Evolutionary conservation across 2,888 invertebrate species (phyloP).

Genomic region (Hyposoter dolosus): DNA sequence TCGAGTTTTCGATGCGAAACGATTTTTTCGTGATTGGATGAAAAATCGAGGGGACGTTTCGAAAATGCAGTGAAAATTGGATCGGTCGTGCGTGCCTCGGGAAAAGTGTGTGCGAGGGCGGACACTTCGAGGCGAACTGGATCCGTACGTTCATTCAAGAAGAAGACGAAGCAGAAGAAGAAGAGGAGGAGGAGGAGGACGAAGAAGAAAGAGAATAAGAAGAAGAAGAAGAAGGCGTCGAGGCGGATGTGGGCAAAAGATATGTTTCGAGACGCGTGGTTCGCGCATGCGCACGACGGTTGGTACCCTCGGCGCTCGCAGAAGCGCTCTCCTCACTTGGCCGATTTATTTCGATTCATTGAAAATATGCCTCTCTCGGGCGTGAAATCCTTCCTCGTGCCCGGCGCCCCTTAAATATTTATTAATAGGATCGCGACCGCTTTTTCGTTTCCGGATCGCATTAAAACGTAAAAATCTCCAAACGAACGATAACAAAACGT

Average conservation of each 20-base stretch:
- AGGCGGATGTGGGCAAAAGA: constrained; percentile 75
- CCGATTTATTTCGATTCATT: constrained; percentile 80
- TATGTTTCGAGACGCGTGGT: constrained; percentile 46
- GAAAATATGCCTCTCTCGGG: constrained; percentile 70
- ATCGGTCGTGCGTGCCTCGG: not conserved
- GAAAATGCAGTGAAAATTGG: not conserved
- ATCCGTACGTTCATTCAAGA: constrained; percentile 78
- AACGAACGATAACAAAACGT: not conserved
- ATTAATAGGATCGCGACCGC: constrained; percentile 75
- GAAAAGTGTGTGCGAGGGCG: constrained; percentile 75
- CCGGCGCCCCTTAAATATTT: constrained; percentile 38
- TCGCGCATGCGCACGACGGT: constrained; percentile 73
- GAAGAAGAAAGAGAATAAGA: not conserved
- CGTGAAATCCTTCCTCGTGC: constrained; percentile 21
- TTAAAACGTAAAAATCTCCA: constrained; percentile 29
- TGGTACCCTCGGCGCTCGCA: constrained; percentile 27
- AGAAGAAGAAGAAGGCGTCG: constrained; percentile 74
- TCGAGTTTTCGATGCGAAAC: not conserved
- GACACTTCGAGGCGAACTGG: constrained; percentile 79
- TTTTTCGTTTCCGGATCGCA: constrained; percentile 71
- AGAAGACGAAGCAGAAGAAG: not conserved
- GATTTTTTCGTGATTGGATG: not conserved
- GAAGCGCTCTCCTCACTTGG: constrained; percentile 51
- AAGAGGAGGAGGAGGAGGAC: not conserved
- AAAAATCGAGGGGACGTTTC: not conserved